phyloP scores from a whole-genome alignment of 64 coral and sea anemone genomes.

The Actinia equina region DNA sequence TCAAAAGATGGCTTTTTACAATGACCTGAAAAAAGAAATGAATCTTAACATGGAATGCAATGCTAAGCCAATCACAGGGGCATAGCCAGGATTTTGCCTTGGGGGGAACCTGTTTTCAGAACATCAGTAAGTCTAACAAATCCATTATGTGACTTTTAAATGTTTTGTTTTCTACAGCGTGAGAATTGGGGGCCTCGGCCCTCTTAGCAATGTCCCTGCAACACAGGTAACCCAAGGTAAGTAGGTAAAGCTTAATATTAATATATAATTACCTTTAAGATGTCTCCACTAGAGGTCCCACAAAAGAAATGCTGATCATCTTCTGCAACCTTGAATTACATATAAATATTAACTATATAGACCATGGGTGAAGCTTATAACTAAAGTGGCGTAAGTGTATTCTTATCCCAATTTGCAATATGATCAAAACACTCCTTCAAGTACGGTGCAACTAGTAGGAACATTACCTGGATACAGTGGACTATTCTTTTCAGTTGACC shows the following conservation, averaged over 20 bases:
- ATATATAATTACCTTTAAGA: constrained; percentile 69
- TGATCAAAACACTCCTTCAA: neutral
- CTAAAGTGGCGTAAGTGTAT: neutral
- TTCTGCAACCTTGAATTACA: constrained; percentile 56
- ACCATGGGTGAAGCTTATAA: neutral
- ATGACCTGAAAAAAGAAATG: constrained; percentile 27
- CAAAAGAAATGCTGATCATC: constrained; percentile 87
- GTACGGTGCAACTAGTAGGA: neutral
- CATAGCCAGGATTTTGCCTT: no score
- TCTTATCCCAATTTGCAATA: neutral
- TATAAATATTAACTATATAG: neutral
- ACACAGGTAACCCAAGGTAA: no score
- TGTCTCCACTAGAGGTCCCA: constrained; percentile 97
- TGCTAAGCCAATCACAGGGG: neutral
- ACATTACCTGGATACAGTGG: constrained; percentile 85
- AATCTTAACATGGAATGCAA: neutral
- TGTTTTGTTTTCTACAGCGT: no score
- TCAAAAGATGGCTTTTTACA: constrained; percentile 53
- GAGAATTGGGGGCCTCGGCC: no score
- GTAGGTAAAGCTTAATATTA: neutral
- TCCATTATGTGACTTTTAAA: no score
- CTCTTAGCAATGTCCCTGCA: no score
- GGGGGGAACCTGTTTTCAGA: no score
- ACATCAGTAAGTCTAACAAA: no score
- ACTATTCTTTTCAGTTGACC: constrained; percentile 87